Base-by-base conservation (phyloP, 2,113 vertebrate species). In the zebrafish (Danio rerio) region DNA sequence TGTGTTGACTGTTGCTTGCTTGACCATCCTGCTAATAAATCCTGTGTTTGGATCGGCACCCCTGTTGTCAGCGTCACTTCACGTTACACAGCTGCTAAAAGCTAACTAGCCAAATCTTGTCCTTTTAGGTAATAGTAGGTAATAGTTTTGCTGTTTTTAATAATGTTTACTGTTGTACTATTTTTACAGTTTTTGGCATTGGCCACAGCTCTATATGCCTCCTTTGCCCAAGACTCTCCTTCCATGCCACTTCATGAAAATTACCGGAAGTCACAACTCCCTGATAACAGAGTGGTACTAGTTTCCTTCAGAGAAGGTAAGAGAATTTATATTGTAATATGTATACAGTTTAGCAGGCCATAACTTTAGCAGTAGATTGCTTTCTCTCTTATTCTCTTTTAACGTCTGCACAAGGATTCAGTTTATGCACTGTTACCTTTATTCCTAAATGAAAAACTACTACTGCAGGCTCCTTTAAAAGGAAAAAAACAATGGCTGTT, bases 291-390 rank as follows among this genome's bases (percentile, higher is more conserved):
- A 82, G 84, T 94, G 53, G 93, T 99, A 69, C 91, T 95, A 8
- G 90, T 93, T 71, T 98, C 97, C 83, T 99, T 99, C 88, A 94
- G 7, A 56, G 91, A 96, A 90, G 94, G 97, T 98, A 84, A 95
- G 95, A 31, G 31, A 3, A 31, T 2, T 31, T 31, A 31, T 31
- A 31, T 31, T 31, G 31, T 31, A 31, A 31, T 31, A 31, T 31
- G 1, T 31, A 31, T 87, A 87, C 13, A 50, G 11, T 52, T 52
- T 85, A 70, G 65, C 31, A 31, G 31, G 31, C 31, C 31, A 31
- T 2, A 2, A 31, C 31, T 31, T 31, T 31, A 31, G 31, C 31
- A 31, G 31, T 31, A 7, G 11, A 55, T 85, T 70, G 52, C 84
- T 78, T 85, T 70, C 56, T 69, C 79, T 87, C 59, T 2, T 31